Percentiles rank a stretch among this genome's conserved stretches.
These are phyloP conservation scores for Leucopsar rothschildi DNA, from an alignment of 2,113 vertebrate species.

Conservation along the genomic window DNA sequence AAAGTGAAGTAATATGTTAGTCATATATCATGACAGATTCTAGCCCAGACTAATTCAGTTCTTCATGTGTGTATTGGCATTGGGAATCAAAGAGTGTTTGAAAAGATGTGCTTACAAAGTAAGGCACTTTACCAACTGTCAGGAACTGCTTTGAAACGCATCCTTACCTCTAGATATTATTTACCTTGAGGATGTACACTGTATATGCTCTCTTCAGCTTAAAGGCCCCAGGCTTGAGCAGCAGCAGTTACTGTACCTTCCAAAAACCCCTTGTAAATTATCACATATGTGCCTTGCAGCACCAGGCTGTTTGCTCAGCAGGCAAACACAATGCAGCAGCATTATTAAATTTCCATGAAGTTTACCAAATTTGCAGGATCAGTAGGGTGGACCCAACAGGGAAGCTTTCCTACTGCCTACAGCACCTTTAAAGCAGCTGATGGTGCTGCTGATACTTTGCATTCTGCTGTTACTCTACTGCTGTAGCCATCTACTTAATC, in stretches of 20 bases:
- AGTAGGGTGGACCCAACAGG: conserved; percentile 66
- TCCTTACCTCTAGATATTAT: conserved; percentile 72
- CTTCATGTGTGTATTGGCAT: background rate
- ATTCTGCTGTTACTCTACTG: conserved; percentile 63
- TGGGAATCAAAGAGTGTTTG: conserved; percentile 21
- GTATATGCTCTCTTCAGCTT: conserved; percentile 72
- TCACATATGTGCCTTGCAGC: conserved; percentile 73
- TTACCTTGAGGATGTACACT: conserved; percentile 74
- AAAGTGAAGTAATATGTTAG: background rate
- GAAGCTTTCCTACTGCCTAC: conserved; percentile 57
- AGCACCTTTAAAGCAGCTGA: conserved; percentile 64
- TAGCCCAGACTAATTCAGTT: background rate
- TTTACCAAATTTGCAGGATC: conserved; percentile 79
- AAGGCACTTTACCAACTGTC: conserved; percentile 14
- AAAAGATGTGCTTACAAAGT: conserved; percentile 40
- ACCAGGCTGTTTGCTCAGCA: conserved; percentile 65
- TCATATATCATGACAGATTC: background rate
- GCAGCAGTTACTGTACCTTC: conserved; percentile 66
- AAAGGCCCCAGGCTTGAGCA: conserved; percentile 68
- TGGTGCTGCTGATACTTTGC: conserved; percentile 68
- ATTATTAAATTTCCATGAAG: conserved; percentile 82
- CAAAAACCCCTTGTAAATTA: conserved; percentile 66
- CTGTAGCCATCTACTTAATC: conserved; percentile 74
- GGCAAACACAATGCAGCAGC: conserved; percentile 74
- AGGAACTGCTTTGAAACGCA: conserved; percentile 26